phyloP scores from a whole-genome alignment of 2,797 vertebrate genomes.

The Sternarchorhynchus goeldii region DNA sequence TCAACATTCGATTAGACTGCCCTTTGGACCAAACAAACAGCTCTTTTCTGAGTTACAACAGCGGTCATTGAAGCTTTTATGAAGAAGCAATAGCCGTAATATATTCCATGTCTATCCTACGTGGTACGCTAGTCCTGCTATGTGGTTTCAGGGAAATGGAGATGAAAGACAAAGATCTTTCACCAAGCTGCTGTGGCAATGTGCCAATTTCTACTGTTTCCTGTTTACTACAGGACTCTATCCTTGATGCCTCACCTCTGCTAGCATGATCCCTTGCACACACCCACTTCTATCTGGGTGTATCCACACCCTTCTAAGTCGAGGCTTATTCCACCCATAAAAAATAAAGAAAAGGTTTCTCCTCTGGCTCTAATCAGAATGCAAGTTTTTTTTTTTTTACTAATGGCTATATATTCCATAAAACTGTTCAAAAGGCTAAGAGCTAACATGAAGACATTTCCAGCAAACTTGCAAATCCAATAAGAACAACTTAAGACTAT shows the following conservation, averaged over 20 bases:
- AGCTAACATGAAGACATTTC: too few species aligned
- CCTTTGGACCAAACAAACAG: constrained; percentile 32
- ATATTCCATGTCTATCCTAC: too few species aligned
- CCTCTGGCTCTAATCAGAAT: not conserved
- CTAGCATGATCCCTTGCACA: not conserved
- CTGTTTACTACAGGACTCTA: constrained; percentile 54
- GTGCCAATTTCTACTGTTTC: constrained; percentile 55
- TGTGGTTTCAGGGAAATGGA: constrained; percentile 35
- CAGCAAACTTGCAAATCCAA: too few species aligned
- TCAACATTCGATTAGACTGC: constrained; percentile 19
- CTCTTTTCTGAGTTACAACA: constrained; percentile 4
- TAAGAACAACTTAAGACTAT: not conserved
- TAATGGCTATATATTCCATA: not conserved
- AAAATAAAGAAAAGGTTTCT: not conserved
- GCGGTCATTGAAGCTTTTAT: not conserved
- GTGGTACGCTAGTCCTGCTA: not conserved
- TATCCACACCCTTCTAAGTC: not conserved
- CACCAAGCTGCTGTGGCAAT: constrained; percentile 5
- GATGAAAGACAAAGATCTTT: constrained; percentile 40
- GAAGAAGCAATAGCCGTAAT: too few species aligned
- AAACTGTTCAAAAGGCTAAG: not conserved
- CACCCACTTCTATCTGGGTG: not conserved
- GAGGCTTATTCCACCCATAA: not conserved
- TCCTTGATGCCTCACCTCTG: constrained; percentile 27
- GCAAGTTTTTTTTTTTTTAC: too few species aligned